Percentiles rank a stretch among this genome's conserved stretches.
Evolutionary conservation across 2,888 invertebrate species (phyloP).

Genomic region (Drosophila picticornis): DNA sequence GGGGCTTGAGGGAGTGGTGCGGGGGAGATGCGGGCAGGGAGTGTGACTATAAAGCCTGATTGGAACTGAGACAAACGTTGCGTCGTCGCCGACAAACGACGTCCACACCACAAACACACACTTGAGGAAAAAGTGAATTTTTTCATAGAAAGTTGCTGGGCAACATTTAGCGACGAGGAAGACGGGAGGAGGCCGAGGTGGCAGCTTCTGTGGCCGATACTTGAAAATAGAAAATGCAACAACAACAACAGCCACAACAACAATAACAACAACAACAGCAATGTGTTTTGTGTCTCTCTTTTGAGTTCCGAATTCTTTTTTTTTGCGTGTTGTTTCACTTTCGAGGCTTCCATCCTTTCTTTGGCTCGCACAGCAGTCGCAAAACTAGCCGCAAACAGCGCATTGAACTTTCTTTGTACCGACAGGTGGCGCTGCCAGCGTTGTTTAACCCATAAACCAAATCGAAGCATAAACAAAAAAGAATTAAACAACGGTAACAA

Average conservation of each 20-base stretch:
- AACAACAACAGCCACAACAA: slow-evolving; percentile 24
- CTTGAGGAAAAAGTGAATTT: slow-evolving; percentile 80
- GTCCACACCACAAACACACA: slow-evolving; percentile 44
- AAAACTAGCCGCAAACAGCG: slow-evolving; percentile 26
- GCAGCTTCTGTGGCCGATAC: slow-evolving; percentile 55
- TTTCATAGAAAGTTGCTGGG: slow-evolving; percentile 82
- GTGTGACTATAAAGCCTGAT: slow-evolving; percentile 53
- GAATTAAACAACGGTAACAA: slow-evolving; percentile 36
- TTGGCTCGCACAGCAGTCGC: slow-evolving; percentile 17
- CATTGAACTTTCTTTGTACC: slow-evolving; percentile 24
- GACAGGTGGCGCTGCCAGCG: slow-evolving; percentile 48
- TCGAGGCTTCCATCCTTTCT: slow-evolving; percentile 13
- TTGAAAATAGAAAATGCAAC: slow-evolving; percentile 72
- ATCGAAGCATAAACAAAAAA: slow-evolving; percentile 29
- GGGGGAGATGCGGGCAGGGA: background rate
- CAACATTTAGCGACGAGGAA: slow-evolving; percentile 67
- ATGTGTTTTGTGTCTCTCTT: slow-evolving; percentile 19
- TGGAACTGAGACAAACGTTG: slow-evolving; percentile 33
- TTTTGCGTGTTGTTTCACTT: slow-evolving; percentile 50
- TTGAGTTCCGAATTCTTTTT: slow-evolving; percentile 37
- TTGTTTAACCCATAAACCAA: slow-evolving; percentile 45
- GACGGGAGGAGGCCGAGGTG: slow-evolving; percentile 21
- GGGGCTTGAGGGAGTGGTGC: background rate
- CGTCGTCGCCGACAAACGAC: slow-evolving; percentile 8
- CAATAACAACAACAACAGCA: slow-evolving; percentile 29